phyloP scores from a whole-genome alignment of 1,140 invertebrate species.

The Drosophila yakuba region DNA sequence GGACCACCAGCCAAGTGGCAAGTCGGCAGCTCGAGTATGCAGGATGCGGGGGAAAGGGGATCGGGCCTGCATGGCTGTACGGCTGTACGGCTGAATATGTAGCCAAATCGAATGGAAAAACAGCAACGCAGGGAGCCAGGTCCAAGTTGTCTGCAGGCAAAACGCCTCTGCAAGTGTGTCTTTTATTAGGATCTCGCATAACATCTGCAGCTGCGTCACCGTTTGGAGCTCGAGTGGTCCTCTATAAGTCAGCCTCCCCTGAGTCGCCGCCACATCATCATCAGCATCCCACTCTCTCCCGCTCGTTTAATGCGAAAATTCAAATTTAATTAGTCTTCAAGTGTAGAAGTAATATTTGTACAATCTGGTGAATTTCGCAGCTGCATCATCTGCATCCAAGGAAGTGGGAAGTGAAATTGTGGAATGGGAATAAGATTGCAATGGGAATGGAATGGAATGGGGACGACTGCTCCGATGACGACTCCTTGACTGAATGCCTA shows the following conservation, averaged over 20 bases:
- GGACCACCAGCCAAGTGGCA: constrained; percentile 72
- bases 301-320: constrained; percentile 73
- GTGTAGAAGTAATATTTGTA: constrained; percentile 82
- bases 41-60: background rate
- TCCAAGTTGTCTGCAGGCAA: constrained; percentile 49
- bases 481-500: constrained; percentile 44
- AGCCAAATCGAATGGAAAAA: constrained; percentile 26
- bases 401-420: constrained; percentile 58
- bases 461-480: constrained; percentile 36
- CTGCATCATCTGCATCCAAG: constrained; percentile 62
- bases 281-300: constrained; percentile 20
- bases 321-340: constrained; percentile 83
- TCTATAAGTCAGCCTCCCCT: constrained; percentile 12
- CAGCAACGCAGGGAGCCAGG: constrained; percentile 56
- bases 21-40: constrained; percentile 19
- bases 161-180: constrained; percentile 67
- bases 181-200: constrained; percentile 29
- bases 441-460: constrained; percentile 16
- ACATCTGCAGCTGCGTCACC: constrained; percentile 35
- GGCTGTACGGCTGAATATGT: background rate
- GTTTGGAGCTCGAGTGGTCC: constrained; percentile 26
- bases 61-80: background rate
- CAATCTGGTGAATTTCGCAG: constrained; percentile 74
- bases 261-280: background rate
- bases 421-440: constrained; percentile 14